A percentile compares a stretch with the other conserved stretches of the same genome.
Evolutionary conservation across 2,888 invertebrate genomes (phyloP).

Genomic region (Sesia bembeciformis): DNA sequence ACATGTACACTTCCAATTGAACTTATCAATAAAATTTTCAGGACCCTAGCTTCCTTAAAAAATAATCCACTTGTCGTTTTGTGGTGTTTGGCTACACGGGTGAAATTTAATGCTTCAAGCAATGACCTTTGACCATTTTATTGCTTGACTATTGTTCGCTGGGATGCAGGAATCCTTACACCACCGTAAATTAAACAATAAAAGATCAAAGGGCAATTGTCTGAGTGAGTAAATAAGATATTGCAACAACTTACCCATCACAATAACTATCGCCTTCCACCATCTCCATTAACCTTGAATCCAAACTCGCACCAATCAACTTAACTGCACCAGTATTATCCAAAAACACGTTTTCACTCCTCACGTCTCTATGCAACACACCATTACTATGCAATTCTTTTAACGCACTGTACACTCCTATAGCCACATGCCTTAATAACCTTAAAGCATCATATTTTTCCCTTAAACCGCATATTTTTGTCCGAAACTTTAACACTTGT

Average conservation of each 20-base stretch:
- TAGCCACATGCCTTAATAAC: conserved; percentile 78
- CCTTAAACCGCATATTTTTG: conserved; percentile 9
- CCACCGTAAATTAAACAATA: no score
- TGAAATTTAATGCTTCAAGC: no score
- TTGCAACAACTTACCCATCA: conserved; percentile 38
- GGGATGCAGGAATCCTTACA: no score
- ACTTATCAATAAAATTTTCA: no score
- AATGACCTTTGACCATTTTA: no score
- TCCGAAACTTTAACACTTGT: conserved; percentile 19
- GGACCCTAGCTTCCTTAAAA: no score
- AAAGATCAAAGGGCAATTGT: no score
- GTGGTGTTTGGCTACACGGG: no score
- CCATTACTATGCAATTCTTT: conserved; percentile 87
- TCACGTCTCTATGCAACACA: conserved; percentile 88
- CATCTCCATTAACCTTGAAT: conserved; percentile 78
- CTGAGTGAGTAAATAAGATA: no score
- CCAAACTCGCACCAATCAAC: conserved; percentile 81
- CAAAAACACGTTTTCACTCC: conserved; percentile 82
- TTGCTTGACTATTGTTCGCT: no score
- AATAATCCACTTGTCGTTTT: no score
- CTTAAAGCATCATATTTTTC: conserved; percentile 43
- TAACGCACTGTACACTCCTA: conserved; percentile 83
- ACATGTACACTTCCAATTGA: no score
- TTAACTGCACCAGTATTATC: conserved; percentile 76
- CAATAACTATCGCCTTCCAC: conserved; percentile 45